Base-by-base conservation (phyloP, 2,888 invertebrate species). In the Heterodera filipjevi region DNA sequence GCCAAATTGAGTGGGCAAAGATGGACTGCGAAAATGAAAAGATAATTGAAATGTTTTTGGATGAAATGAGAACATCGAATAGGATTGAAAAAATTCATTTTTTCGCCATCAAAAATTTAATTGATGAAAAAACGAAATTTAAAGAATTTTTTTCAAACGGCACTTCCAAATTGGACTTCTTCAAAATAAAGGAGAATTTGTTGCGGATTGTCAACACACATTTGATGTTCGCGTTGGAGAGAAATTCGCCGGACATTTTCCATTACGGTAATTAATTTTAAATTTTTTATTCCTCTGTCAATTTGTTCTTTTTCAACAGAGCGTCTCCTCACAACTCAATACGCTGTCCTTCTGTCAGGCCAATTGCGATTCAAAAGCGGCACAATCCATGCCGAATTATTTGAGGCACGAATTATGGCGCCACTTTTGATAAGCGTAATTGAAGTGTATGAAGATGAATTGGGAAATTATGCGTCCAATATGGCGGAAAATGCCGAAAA, bases 381-480 rank as follows among this genome's bases (percentile, higher is more conserved):
- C 59, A 59, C 59, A 59, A 10, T 59, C 12, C 27, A n/a, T 12
- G 59, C 59, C 19, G 59, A 59, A 59, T 10, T 59, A 8, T 59
- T 59, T 59, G 59, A 59, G 27, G 59, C 59, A 5, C 59, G 59
- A n/a, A 59, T 59, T 59, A 59, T 59, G 59, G 22, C 59, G 59
- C 59, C 59, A 59, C 5, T 27, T 59, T 27, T 59, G 27, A 10
- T 59, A n/a, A 59, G 6, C 1, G 22, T n/a, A 27, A 2, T 59
- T 27, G n/a, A 27, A 59, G 0, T 27, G n/a, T 59, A 59, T n/a
- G 59, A 59, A 59, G 6, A 5, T 3, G 1, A 6, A 6, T 6
- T 59, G n/a, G 59, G 8, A 27, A 59, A n/a, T 59, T n/a, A 27
- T 27, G 39, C 39, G 39, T 2, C n/a, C 27, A 59, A 10, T 59